Evolutionary conservation across 2,888 invertebrate genomes (phyloP).

Genomic region (Morinoia aosen): DNA sequence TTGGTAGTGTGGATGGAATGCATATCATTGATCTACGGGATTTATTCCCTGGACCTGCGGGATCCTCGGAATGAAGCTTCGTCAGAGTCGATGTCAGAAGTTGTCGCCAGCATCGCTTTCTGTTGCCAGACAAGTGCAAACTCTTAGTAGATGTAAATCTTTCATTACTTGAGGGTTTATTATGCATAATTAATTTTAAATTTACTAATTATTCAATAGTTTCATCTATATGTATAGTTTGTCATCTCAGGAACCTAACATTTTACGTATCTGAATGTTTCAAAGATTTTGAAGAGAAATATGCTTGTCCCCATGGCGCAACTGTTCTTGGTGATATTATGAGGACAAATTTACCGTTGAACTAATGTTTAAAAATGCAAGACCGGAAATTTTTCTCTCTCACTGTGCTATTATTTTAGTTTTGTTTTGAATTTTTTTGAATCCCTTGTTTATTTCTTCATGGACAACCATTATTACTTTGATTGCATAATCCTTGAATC

Average conservation of each 20-base stretch:
- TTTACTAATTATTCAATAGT: neutral
- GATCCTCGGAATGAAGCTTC: neutral
- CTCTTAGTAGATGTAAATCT: neutral
- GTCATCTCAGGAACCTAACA: neutral
- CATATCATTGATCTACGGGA: neutral
- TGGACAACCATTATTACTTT: neutral
- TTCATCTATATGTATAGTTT: neutral
- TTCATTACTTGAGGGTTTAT: neutral
- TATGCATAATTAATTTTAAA: neutral
- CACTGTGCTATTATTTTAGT: neutral
- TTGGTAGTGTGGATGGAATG: neutral
- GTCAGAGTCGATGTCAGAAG: neutral
- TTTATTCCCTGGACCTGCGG: neutral
- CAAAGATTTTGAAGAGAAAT: neutral
- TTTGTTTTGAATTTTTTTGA: neutral
- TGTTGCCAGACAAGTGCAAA: constrained; percentile 1
- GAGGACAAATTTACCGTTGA: neutral
- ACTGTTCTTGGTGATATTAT: neutral
- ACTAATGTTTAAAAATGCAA: neutral
- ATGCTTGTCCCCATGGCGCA: neutral
- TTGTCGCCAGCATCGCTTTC: neutral
- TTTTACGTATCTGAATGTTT: constrained; percentile 1
- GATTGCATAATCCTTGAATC: neutral
- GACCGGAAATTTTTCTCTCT: neutral
- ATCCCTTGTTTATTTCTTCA: neutral